These are phyloP conservation scores for Aradophagus sp. DNA, from an alignment of 1,140 invertebrate species.

Conservation along the genomic window DNA sequence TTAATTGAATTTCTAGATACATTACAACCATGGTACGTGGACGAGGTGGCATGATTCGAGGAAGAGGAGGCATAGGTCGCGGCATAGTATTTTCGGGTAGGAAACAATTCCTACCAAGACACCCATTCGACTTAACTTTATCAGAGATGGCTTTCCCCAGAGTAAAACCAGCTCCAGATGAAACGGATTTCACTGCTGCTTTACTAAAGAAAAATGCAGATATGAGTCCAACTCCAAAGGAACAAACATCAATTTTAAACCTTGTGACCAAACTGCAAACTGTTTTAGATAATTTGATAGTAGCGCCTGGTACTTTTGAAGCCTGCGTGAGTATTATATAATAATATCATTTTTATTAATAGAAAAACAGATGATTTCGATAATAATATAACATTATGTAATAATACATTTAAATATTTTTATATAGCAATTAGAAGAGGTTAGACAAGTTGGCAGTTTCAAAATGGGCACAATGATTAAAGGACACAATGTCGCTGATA, in stretches of 20 bases:
- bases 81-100: conserved; percentile 80
- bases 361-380: no score
- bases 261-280: conserved; percentile 94
- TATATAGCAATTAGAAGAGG: conserved; percentile 95
- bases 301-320: conserved; percentile 94
- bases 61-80: conserved; percentile 81
- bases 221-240: conserved; percentile 89
- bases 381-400: no score
- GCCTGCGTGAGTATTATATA: conserved; percentile 89
- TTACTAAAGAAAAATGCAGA: conserved; percentile 93
- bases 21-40: conserved; percentile 75
- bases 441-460: conserved; percentile 96
- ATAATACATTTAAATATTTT: no score
- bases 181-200: conserved; percentile 89
- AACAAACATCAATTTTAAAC: conserved; percentile 92
- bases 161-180: conserved; percentile 87
- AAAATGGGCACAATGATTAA: conserved; percentile 99
- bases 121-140: conserved; percentile 92
- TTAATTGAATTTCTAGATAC: conserved; percentile 6
- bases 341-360: conserved; percentile 1
- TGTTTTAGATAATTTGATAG: conserved; percentile 93
- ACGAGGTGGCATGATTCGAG: conserved; percentile 77
- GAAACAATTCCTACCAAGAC: conserved; percentile 86
- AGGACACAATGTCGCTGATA: conserved; percentile 95
- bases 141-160: conserved; percentile 92